Evolutionary conservation across 2,888 invertebrate species (phyloP).

Genomic region (Leptopilina syphax): DNA sequence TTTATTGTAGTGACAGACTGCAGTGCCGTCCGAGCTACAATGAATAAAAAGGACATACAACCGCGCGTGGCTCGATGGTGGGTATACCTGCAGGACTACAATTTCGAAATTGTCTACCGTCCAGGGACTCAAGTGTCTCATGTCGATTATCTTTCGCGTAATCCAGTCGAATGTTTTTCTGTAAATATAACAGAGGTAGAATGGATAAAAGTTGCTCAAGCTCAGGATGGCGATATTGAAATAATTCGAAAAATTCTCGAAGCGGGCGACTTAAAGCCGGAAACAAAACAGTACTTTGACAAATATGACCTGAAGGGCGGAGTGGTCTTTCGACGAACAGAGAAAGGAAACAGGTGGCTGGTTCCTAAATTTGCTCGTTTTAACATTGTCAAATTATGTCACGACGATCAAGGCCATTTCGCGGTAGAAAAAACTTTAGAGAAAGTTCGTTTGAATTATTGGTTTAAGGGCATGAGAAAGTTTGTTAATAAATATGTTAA

Average conservation of each 20-base stretch:
- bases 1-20: constrained; percentile 40
- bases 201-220: constrained; percentile 54
- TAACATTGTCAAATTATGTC: constrained; percentile 62
- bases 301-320: background rate
- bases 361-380: constrained; percentile 64
- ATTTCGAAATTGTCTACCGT: constrained; percentile 52
- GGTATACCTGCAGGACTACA: constrained; percentile 55
- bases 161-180: constrained; percentile 49
- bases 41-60: constrained; percentile 58
- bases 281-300: constrained; percentile 39
- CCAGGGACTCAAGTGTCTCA: constrained; percentile 48
- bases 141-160: constrained; percentile 55
- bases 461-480: constrained; percentile 69
- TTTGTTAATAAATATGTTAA: constrained; percentile 70
- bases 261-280: no score
- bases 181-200: constrained; percentile 50
- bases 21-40: background rate
- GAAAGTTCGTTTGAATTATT: constrained; percentile 64
- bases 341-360: constrained; percentile 60
- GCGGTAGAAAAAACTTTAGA: constrained; percentile 63
- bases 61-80: constrained; percentile 64
- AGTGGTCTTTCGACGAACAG: constrained; percentile 32
- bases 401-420: constrained; percentile 71
- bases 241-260: constrained; percentile 45
- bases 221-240: constrained; percentile 48